Evolutionary conservation across 35 echinoderm and acorn worm genomes (phyloP).

Genomic region (Apostichopus californicus): DNA sequence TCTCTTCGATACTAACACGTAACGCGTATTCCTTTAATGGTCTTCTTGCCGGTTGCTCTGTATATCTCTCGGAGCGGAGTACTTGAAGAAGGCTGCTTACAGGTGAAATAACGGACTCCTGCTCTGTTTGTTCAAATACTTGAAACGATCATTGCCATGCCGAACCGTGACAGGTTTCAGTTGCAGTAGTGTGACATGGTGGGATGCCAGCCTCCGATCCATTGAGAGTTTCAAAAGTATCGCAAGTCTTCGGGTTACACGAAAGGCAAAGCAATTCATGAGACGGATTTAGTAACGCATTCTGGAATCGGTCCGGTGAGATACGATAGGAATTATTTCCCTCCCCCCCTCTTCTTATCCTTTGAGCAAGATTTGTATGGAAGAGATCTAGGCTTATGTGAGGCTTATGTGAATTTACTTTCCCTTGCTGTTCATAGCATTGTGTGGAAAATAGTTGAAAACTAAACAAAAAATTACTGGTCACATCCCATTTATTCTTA

Average conservation of each 20-base stretch:
- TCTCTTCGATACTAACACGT: too few relatives aligned
- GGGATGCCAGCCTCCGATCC: neutral
- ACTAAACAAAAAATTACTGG: too few relatives aligned
- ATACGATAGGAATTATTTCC: too few relatives aligned
- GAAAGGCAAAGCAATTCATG: neutral
- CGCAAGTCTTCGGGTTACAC: neutral
- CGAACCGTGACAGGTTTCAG: neutral
- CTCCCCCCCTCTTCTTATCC: too few relatives aligned
- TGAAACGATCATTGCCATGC: neutral
- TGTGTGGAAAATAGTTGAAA: too few relatives aligned
- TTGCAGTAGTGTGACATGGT: neutral
- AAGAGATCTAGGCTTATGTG: too few relatives aligned
- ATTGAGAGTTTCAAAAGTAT: neutral
- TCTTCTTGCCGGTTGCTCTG: neutral
- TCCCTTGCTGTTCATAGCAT: too few relatives aligned
- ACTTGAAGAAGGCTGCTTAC: neutral
- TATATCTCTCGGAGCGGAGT: neutral
- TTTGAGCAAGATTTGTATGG: too few relatives aligned
- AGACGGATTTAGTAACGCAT: neutral
- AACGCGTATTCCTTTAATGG: neutral
- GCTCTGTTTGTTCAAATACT: neutral
- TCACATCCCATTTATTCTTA: too few relatives aligned
- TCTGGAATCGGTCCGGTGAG: too few relatives aligned
- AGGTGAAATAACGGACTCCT: neutral
- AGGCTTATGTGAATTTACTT: too few relatives aligned